Conservation (phyloP, 53 echinoderm and acorn worm genomes). For the Luidia sarsii region DNA sequence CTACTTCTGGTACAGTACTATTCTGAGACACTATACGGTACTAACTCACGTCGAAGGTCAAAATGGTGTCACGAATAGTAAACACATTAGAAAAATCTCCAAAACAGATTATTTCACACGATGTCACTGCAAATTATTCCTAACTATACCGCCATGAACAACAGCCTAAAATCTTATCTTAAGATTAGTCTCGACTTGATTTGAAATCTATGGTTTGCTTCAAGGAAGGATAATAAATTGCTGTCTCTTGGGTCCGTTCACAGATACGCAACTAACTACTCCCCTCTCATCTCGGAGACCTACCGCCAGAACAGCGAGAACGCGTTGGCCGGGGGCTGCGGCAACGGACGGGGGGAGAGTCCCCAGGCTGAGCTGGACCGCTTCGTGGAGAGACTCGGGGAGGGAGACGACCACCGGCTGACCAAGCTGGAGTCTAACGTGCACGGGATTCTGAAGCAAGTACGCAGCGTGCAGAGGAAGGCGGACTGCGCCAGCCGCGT, state of each 20-base stretch:
- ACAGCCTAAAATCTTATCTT: no score
- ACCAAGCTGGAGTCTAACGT: slow-evolving; percentile 80
- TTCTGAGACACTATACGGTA: no score
- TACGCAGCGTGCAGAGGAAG: slow-evolving; percentile 65
- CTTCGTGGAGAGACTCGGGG: slow-evolving; percentile 78
- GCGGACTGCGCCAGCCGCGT: slow-evolving; percentile 56
- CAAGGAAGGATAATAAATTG: background rate
- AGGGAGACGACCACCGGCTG: slow-evolving; percentile 62
- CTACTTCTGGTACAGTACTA: no score
- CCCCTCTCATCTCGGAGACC: slow-evolving; percentile 60
- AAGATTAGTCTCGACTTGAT: no score
- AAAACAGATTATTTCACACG: no score
- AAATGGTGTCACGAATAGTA: no score
- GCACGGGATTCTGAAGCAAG: slow-evolving; percentile 76
- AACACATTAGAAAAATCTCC: no score
- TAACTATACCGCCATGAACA: no score
- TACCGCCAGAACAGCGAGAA: slow-evolving; percentile 22
- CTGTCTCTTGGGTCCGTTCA: background rate
- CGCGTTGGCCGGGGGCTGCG: slow-evolving; percentile 1
- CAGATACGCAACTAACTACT: slow-evolving; percentile 86
- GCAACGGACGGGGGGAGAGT: slow-evolving; percentile 39
- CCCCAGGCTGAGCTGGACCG: slow-evolving; percentile 67
- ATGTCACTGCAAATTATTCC: no score
- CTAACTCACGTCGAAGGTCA: no score
- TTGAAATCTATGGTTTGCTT: background rate